Percentiles rank a stretch among this genome's conserved stretches.
Conservation (phyloP, 2,888 invertebrate genomes). For the Marronus borbonicus region DNA sequence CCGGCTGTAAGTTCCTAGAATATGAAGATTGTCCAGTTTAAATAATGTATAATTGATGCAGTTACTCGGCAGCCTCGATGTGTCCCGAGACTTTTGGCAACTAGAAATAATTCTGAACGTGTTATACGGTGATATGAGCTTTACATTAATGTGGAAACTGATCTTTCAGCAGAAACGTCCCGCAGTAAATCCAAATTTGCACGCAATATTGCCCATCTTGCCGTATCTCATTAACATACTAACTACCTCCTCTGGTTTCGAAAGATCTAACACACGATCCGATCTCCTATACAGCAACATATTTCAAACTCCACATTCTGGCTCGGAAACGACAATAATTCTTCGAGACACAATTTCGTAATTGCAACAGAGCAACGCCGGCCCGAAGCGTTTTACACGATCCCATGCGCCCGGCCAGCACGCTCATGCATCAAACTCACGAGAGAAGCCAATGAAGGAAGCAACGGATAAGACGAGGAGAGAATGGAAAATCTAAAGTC, state of each 20-base stretch:
- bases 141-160: too few species aligned
- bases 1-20: too few species aligned
- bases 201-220: not conserved
- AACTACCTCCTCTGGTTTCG: conserved; percentile 19
- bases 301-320: conserved; percentile 35
- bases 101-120: too few species aligned
- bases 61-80: too few species aligned
- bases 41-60: too few species aligned
- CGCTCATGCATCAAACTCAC: conserved; percentile 29
- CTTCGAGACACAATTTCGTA: conserved; percentile 45
- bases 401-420: conserved; percentile 20
- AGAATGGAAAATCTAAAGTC: conserved; percentile 21
- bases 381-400: conserved; percentile 36
- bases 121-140: too few species aligned
- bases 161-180: not conserved
- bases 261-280: conserved; percentile 16
- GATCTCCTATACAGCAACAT: conserved; percentile 13
- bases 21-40: too few species aligned
- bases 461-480: not conserved
- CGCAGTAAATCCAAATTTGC: conserved; percentile 16
- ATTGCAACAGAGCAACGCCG: conserved; percentile 27
- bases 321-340: conserved; percentile 45
- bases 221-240: conserved; percentile 8
- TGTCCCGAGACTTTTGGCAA: too few species aligned
- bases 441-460: not conserved